Percentiles rank a stretch among this genome's conserved stretches.
Conservation (phyloP, 2,888 invertebrate genomes). For the Melanophora roralis region DNA sequence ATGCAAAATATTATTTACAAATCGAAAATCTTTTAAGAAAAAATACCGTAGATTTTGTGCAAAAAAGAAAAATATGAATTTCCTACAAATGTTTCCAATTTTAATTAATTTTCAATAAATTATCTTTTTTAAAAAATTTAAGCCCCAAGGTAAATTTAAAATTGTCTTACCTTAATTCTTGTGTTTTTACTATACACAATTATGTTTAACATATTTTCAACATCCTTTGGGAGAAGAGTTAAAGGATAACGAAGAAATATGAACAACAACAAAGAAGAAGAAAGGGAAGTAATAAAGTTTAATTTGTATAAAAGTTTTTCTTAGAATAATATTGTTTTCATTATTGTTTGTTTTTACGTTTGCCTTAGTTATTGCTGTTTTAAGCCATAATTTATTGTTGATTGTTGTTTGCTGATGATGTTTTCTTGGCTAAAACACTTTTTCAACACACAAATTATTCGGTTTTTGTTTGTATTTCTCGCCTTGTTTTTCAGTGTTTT, state of each 20-base stretch:
- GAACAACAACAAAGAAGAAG: too few relatives aligned
- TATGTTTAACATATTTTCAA: neutral
- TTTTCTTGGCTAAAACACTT: constrained; percentile 22
- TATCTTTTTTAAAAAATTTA: neutral
- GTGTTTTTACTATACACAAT: neutral
- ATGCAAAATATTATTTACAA: too few relatives aligned
- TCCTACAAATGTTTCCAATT: too few relatives aligned
- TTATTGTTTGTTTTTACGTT: neutral
- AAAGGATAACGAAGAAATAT: too few relatives aligned
- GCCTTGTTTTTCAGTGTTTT: neutral
- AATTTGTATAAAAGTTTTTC: constrained; percentile 46
- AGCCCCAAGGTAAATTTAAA: neutral
- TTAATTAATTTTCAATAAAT: too few relatives aligned
- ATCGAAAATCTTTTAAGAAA: too few relatives aligned
- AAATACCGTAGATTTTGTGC: too few relatives aligned
- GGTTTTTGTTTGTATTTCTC: neutral
- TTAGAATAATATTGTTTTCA: neutral
- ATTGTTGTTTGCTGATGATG: constrained; percentile 42
- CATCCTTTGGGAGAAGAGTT: neutral
- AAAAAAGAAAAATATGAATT: too few relatives aligned
- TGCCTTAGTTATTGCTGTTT: neutral
- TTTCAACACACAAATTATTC: constrained; percentile 13
- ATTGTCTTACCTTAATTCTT: neutral
- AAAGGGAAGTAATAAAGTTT: constrained; percentile 51
- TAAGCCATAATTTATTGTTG: constrained; percentile 35